Base-by-base conservation (phyloP, 2,888 invertebrate genomes). In the Yponomeuta plumbellus region DNA sequence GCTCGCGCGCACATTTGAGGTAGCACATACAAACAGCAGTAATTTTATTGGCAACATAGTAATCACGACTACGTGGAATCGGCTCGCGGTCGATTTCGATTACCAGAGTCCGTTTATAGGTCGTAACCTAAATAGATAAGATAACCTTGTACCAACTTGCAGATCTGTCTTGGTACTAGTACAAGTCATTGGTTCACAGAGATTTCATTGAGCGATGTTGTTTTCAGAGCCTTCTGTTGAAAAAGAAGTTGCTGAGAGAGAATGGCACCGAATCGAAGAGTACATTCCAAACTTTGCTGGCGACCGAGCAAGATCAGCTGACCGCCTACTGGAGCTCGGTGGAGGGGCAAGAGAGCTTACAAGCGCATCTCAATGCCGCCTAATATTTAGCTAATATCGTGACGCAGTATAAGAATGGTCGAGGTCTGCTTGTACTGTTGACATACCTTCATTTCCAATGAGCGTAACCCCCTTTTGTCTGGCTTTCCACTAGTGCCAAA, bases 291-390 rank as follows among this genome's bases (percentile, higher is more conserved):
- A 85, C 92, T 34, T 91, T 93, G 64, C 86, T 96, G 75, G 94
- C 94, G 71, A 91, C 92, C 4, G 96, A 96, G 82, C 92, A 93
- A 67, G 93, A 94, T 73, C 84, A 95, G 40, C 89, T 97, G 68
- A 86, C 94, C 6, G 93, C 95, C 70, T 94, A 95, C 76, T 97
- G 97, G 97, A 92, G 92, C 69, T 94, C 95, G 2, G 77, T 88
- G 0, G 95, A 95, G 75, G 96, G 96, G 72, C 95, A 95, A 79
- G 91, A 83, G 66, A 68, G 80, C 62, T 70, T 88, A 39, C 80
- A 83, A 66, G 77, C 80, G 6, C 68, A 73, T 11, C 70, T 72
- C 26, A 71, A 73, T 40, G 66, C 69, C 65, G 70, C 70, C 62
- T 75, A 71, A 69, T 23, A 21, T 34, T 57, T 23, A 20, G 11